These are phyloP conservation scores for Halichoerus grypus DNA, from an alignment of 2,113 vertebrate species.

Conservation along the genomic window DNA sequence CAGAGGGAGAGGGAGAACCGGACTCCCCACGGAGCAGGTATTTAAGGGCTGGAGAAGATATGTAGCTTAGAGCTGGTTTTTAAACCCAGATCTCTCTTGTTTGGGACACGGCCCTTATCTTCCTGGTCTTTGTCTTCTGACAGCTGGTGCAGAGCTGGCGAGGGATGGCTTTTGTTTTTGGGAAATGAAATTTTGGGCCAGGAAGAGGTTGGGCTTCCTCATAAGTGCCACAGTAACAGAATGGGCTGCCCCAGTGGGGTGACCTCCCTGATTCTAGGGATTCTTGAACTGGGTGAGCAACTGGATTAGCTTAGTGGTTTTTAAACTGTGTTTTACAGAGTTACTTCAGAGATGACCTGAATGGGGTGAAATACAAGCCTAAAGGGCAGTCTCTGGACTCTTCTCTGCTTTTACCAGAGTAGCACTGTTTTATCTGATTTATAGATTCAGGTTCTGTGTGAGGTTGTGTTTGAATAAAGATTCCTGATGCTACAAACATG, in stretches of 20 bases:
- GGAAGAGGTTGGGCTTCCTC: background rate
- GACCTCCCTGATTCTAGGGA: background rate
- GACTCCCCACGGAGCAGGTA: background rate
- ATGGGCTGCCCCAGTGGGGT: background rate
- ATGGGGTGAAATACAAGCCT: background rate
- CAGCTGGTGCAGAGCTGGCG: background rate
- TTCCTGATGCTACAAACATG: background rate
- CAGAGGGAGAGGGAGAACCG: too few relatives aligned
- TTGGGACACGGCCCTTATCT: background rate
- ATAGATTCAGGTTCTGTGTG: background rate
- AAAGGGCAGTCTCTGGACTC: background rate
- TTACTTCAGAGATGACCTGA: background rate
- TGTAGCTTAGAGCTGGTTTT: background rate
- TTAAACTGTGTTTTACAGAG: background rate
- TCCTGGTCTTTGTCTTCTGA: background rate
- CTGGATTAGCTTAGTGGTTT: background rate
- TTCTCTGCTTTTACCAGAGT: background rate
- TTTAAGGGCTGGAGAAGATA: background rate
- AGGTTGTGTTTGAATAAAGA: background rate
- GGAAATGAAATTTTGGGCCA: background rate
- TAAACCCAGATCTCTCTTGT: background rate
- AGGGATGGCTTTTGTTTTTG: background rate
- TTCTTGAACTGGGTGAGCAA: background rate
- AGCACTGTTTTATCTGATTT: background rate
- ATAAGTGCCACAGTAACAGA: background rate